A percentile compares a stretch with the other conserved stretches of the same genome.
Conservation (phyloP, 2,797 vertebrate species). For the Molossus molossus region DNA sequence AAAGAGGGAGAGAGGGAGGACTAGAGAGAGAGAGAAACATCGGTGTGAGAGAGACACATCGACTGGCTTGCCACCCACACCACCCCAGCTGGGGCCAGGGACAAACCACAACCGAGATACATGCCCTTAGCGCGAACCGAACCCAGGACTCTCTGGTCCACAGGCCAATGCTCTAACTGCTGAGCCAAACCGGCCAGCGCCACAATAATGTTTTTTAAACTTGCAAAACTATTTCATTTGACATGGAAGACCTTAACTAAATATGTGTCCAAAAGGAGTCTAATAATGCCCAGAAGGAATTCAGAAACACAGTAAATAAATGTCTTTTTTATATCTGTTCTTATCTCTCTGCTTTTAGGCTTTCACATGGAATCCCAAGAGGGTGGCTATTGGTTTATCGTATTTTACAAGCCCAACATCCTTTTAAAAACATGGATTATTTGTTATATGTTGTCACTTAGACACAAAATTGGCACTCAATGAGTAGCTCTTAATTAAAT, state of each 20-base stretch:
- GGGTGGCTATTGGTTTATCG: background rate
- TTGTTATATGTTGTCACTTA: background rate
- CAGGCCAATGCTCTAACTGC: too few species aligned
- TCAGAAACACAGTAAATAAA: conserved; percentile 66
- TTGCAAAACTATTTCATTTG: conserved; percentile 52
- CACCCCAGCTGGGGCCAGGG: too few species aligned
- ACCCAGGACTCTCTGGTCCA: too few species aligned
- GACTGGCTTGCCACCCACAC: too few species aligned
- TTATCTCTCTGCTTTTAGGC: background rate
- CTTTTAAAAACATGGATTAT: conserved; percentile 59
- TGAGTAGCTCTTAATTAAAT: background rate
- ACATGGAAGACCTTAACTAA: background rate
- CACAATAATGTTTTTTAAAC: background rate
- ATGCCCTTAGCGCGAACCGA: too few species aligned
- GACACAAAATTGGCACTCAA: background rate
- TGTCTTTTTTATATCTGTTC: conserved; percentile 8
- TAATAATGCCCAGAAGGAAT: background rate
- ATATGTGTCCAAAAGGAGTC: conserved; percentile 29
- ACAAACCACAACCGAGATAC: too few species aligned
- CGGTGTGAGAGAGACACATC: too few species aligned
- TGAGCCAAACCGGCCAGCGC: too few species aligned
- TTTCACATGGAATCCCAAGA: background rate
- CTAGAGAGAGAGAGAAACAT: too few species aligned
- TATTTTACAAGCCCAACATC: conserved; percentile 29
- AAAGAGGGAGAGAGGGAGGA: too few species aligned